Percentiles rank a stretch among this genome's conserved stretches.
Evolutionary conservation across 2,797 vertebrate genomes (phyloP).

Genomic region (Malacoraja senta): DNA sequence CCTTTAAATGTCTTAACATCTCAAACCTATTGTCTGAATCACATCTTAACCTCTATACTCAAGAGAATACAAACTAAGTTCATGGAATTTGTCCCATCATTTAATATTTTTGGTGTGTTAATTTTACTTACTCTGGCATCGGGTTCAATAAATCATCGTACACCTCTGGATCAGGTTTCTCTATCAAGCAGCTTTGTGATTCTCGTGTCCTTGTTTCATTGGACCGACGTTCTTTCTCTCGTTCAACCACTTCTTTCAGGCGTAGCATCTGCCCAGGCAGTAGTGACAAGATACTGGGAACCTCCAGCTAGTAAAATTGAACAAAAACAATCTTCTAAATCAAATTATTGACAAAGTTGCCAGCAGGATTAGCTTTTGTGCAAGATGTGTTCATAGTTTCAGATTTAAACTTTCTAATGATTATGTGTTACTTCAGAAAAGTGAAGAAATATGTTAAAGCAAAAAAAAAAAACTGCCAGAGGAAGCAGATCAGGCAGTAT

Average conservation of each 20-base stretch:
- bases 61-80: neutral
- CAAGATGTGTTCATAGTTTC: neutral
- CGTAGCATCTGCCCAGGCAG: conserved; percentile 53
- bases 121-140: conserved; percentile 54
- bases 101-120: neutral
- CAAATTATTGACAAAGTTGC: neutral
- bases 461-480: too few species aligned
- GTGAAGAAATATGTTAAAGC: neutral
- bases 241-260: conserved; percentile 53
- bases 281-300: conserved; percentile 50
- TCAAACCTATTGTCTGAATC: neutral
- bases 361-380: neutral
- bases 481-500: too few species aligned
- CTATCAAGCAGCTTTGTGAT: neutral
- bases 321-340: neutral
- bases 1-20: neutral
- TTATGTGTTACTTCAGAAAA: neutral
- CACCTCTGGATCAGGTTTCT: conserved; percentile 38
- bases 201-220: neutral
- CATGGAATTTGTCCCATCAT: neutral
- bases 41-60: neutral
- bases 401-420: neutral
- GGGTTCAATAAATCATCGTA: conserved; percentile 41
- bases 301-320: conserved; percentile 48
- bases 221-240: conserved; percentile 46